Conservation (phyloP, 2,888 invertebrate species). For the Plagodis pulveraria region DNA sequence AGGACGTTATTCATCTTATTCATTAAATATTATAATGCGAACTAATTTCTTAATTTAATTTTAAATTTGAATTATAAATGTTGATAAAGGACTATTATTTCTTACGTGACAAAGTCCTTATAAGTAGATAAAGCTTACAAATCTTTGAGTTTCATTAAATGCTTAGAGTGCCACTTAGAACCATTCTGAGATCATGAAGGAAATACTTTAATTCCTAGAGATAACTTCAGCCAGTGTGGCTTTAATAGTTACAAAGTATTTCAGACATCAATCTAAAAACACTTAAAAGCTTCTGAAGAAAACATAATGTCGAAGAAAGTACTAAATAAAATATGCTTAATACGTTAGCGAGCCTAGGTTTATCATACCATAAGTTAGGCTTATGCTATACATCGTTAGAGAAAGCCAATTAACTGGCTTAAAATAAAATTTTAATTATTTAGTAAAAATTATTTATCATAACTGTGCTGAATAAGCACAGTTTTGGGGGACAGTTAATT, state of each 20-base stretch:
- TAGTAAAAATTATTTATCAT: too few species aligned
- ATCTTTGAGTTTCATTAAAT: conserved; percentile 27
- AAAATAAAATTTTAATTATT: background rate
- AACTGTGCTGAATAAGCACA: too few species aligned
- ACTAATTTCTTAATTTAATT: too few species aligned
- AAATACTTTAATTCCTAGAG: conserved; percentile 42
- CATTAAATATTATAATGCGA: too few species aligned
- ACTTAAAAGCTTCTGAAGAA: conserved; percentile 70
- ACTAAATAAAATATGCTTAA: too few species aligned
- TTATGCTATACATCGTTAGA: conserved; percentile 21
- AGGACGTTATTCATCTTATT: too few species aligned
- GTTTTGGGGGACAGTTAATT: too few species aligned
- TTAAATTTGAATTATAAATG: background rate
- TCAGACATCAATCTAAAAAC: conserved; percentile 67
- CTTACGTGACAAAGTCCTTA: background rate
- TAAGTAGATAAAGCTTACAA: conserved; percentile 41
- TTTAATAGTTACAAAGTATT: conserved; percentile 41
- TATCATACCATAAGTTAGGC: too few species aligned
- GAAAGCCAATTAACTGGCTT: conserved; percentile 27
- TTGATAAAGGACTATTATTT: background rate
- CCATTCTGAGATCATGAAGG: conserved; percentile 62
- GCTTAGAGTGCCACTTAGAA: conserved; percentile 48
- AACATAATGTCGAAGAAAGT: conserved; percentile 55
- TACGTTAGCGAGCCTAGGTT: too few species aligned
- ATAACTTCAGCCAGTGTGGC: conserved; percentile 24